Conservation (phyloP, 1,140 invertebrate species). For the Nomia melanderi region DNA sequence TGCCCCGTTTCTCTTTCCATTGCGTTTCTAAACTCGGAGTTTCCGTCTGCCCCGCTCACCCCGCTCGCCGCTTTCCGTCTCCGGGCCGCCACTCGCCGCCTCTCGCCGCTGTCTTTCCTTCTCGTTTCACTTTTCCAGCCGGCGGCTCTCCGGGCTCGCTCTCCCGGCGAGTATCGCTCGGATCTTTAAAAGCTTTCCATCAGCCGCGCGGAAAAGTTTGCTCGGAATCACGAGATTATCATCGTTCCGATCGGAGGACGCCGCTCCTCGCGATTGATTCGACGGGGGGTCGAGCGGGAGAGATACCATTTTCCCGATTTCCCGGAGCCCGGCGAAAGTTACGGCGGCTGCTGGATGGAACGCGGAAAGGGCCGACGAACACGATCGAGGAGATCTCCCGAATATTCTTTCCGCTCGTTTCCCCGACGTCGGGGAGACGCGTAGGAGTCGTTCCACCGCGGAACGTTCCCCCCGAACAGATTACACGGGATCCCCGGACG, state of each 20-base stretch:
- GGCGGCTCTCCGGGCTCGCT: conserved; percentile 34
- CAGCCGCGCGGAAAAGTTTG: conserved; percentile 40
- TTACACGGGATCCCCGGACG: conserved; percentile 24
- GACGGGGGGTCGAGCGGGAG: too few relatives aligned
- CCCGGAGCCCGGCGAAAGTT: background rate
- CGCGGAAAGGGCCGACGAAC: too few relatives aligned
- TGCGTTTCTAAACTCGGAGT: conserved; percentile 57
- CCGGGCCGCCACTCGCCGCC: background rate
- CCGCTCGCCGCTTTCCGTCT: conserved; percentile 14
- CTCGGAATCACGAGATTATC: conserved; percentile 47
- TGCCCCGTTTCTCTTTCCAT: conserved; percentile 51
- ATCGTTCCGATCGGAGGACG: conserved; percentile 36
- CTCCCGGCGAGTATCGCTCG: conserved; percentile 56
- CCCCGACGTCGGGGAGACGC: background rate
- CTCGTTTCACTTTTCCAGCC: conserved; percentile 21
- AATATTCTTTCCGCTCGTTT: background rate
- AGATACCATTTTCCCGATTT: background rate
- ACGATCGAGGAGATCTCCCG: background rate
- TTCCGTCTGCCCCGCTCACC: conserved; percentile 37
- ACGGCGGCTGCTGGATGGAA: background rate
- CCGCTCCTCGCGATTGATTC: conserved; percentile 26
- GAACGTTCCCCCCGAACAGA: conserved; percentile 24
- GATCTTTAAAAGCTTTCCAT: conserved; percentile 60
- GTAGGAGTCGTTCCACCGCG: background rate
- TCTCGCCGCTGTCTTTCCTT: background rate